Evolutionary conservation across 1,140 invertebrate species (phyloP).

Genomic region (Diachasma alloeum): DNA sequence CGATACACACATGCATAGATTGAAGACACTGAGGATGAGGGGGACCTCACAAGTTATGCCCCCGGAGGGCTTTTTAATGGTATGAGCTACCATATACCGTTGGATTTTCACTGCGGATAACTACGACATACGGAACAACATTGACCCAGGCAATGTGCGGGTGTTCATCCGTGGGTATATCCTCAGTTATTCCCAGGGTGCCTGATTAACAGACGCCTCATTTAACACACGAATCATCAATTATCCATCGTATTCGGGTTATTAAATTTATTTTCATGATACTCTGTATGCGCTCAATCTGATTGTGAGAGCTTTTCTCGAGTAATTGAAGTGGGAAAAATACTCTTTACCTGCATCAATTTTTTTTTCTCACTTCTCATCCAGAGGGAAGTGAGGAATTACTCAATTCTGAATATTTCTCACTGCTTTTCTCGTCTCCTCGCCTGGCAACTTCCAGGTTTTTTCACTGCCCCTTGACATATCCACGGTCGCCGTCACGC

Average conservation of each 20-base stretch:
- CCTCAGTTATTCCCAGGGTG: neutral
- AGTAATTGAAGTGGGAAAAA: neutral
- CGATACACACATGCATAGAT: neutral
- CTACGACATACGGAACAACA: slow-evolving; percentile 27
- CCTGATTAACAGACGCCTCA: neutral
- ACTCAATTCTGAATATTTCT: no score
- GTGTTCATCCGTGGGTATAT: slow-evolving; percentile 8
- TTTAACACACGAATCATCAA: slow-evolving; percentile 10
- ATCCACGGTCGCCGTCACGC: slow-evolving; percentile 4
- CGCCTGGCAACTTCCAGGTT: neutral
- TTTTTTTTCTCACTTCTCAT: neutral
- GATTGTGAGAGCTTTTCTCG: neutral
- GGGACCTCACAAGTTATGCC: neutral
- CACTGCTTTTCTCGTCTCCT: neutral
- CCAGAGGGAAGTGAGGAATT: no score
- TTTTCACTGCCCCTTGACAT: slow-evolving; percentile 4
- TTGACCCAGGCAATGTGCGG: slow-evolving; percentile 24
- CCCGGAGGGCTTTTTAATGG: slow-evolving; percentile 9
- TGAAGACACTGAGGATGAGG: neutral
- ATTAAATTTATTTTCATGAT: neutral
- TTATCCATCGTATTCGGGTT: neutral
- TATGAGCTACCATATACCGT: slow-evolving; percentile 2
- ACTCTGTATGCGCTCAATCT: neutral
- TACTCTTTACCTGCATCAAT: no score
- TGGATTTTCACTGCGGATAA: slow-evolving; percentile 1